Conservation (phyloP, 2,888 invertebrate species). For the Acanthoscelides obtectus region DNA sequence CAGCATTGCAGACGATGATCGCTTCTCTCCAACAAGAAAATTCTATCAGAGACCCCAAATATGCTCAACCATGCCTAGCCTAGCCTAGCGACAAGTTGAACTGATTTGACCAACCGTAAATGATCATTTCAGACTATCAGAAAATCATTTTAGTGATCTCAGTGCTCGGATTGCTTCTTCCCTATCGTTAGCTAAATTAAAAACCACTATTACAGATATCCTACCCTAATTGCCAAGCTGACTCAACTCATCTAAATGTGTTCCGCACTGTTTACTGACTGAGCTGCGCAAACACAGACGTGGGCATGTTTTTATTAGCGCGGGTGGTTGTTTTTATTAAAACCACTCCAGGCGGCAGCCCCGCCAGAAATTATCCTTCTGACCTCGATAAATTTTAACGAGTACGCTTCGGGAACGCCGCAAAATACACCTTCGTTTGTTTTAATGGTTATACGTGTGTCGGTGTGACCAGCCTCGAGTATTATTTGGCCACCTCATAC, state of each 20-base stretch:
- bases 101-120: no score
- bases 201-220: neutral
- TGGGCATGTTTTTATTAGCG: neutral
- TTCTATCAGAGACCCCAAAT: no score
- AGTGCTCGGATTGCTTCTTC: no score
- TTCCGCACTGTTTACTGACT: neutral
- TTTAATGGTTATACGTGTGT: neutral
- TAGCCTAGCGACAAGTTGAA: no score
- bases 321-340: neutral
- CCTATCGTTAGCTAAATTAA: no score
- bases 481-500: no score
- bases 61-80: no score
- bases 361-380: neutral
- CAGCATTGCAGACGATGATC: no score
- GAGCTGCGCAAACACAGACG: neutral
- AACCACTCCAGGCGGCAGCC: neutral
- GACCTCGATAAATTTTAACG: neutral
- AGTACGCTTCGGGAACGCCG: neutral
- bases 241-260: neutral
- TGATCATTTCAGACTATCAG: no score
- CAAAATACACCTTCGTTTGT: neutral
- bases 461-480: neutral
- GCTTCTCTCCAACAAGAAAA: no score
- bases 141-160: no score
- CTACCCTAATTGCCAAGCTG: neutral